These are phyloP conservation scores for Adoxophyes honmai DNA, from an alignment of 1,140 invertebrate genomes.

Conservation along the genomic window DNA sequence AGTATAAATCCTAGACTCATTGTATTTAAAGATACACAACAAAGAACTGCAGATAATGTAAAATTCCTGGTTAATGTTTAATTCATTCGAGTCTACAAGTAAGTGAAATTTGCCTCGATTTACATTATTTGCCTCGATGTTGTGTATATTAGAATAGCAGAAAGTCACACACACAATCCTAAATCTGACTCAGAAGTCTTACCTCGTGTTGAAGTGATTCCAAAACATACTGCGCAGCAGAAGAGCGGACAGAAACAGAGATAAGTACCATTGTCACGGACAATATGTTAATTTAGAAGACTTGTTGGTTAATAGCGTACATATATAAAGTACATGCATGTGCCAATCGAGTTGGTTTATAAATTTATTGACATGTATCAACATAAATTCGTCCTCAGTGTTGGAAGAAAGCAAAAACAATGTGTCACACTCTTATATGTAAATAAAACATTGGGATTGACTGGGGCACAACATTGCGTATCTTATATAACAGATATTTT, in stretches of 20 bases:
- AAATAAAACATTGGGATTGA: conserved; percentile 77
- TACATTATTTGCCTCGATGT: background rate
- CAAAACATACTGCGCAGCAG: conserved; percentile 95
- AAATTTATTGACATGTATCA: conserved; percentile 9
- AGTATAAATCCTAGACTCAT: background rate
- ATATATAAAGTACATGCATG: conserved; percentile 54
- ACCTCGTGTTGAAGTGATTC: conserved; percentile 98
- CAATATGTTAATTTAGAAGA: conserved; percentile 53
- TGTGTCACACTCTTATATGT: conserved; percentile 58
- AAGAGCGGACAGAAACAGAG: conserved; percentile 72
- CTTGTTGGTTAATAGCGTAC: conserved; percentile 33
- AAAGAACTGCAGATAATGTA: background rate
- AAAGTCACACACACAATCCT: conserved; percentile 48
- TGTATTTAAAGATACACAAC: background rate
- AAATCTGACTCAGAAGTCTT: conserved; percentile 79
- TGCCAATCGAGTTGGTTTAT: conserved; percentile 35
- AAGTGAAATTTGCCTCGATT: no score
- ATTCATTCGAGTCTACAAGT: no score
- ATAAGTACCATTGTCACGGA: conserved; percentile 54
- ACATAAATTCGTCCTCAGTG: conserved; percentile 19
- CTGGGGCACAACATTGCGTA: conserved; percentile 90
- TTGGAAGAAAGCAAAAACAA: conserved; percentile 52
- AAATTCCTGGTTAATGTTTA: background rate
- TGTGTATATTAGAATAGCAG: conserved; percentile 12
- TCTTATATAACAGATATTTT: conserved; percentile 63